Evolutionary conservation across 2,113 vertebrate genomes (phyloP).

Genomic region (Mormoops blainvillei): DNA sequence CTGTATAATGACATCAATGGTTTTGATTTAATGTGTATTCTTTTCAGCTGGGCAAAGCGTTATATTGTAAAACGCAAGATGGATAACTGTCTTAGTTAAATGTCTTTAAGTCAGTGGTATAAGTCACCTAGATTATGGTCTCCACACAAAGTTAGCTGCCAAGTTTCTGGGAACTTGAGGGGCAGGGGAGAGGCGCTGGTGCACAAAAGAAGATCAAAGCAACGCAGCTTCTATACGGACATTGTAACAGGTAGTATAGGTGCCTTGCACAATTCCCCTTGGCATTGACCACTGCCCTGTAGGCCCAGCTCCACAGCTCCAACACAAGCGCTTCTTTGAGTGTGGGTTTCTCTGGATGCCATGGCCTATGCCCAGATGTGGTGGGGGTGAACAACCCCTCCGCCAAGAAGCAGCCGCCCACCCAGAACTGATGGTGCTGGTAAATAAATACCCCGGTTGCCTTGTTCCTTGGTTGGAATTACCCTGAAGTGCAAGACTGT

Average conservation of each 20-base stretch:
- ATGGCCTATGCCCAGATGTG: not conserved
- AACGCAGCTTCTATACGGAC: not conserved
- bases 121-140: not conserved
- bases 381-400: not conserved
- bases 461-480: not conserved
- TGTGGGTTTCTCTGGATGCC: not conserved
- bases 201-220: not conserved
- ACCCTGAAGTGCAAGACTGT: not conserved
- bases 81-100: not conserved
- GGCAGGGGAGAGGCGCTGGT: accelerated
- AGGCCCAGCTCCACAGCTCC: not conserved
- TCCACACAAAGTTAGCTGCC: accelerated
- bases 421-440: not conserved
- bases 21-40: not conserved
- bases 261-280: not conserved
- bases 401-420: not conserved
- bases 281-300: accelerated
- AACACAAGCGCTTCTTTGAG: not conserved
- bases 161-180: not conserved
- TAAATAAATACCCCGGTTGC: not conserved
- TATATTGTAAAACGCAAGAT: not conserved
- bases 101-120: not conserved
- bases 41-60: not conserved
- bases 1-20: not conserved
- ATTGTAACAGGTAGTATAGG: not conserved